Conservation (phyloP, 2,113 vertebrate species). For the Zeus faber region DNA sequence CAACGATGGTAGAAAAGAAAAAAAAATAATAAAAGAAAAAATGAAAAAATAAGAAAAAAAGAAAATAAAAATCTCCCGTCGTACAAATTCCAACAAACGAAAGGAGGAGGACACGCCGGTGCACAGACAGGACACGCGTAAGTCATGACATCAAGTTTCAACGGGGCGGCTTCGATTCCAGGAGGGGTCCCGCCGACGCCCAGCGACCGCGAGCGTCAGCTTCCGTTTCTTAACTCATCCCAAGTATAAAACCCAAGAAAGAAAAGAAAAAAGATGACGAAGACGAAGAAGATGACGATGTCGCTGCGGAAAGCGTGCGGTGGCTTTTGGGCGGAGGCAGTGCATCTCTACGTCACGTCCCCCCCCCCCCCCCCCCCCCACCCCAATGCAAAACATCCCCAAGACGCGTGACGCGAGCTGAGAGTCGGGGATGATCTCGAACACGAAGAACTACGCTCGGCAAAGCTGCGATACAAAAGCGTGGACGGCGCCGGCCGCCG, state of each 20-base stretch:
- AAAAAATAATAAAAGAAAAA: no score
- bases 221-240: slow-evolving; percentile 30
- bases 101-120: slow-evolving; percentile 72
- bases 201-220: slow-evolving; percentile 51
- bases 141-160: slow-evolving; percentile 74
- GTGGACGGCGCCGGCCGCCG: slow-evolving; percentile 37
- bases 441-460: slow-evolving; percentile 27
- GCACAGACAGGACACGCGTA: slow-evolving; percentile 72
- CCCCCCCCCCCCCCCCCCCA: no score
- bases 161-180: slow-evolving; percentile 73
- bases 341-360: slow-evolving; percentile 11
- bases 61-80: slow-evolving; percentile 72
- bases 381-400: slow-evolving; percentile 20
- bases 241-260: slow-evolving; percentile 49
- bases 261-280: slow-evolving; percentile 3
- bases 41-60: no score
- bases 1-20: slow-evolving; percentile 76
- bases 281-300: slow-evolving; percentile 49
- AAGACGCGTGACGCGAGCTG: no score
- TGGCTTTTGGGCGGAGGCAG: slow-evolving; percentile 39
- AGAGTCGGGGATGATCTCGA: no score
- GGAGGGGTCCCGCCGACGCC: slow-evolving; percentile 61
- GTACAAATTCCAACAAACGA: slow-evolving; percentile 75
- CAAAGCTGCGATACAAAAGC: slow-evolving; percentile 56
- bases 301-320: slow-evolving; percentile 42